Evolutionary conservation across 2,888 invertebrate species (phyloP), one percentile per base, ranked within the genome.

Genomic region (Limenitis camilla): DNA sequence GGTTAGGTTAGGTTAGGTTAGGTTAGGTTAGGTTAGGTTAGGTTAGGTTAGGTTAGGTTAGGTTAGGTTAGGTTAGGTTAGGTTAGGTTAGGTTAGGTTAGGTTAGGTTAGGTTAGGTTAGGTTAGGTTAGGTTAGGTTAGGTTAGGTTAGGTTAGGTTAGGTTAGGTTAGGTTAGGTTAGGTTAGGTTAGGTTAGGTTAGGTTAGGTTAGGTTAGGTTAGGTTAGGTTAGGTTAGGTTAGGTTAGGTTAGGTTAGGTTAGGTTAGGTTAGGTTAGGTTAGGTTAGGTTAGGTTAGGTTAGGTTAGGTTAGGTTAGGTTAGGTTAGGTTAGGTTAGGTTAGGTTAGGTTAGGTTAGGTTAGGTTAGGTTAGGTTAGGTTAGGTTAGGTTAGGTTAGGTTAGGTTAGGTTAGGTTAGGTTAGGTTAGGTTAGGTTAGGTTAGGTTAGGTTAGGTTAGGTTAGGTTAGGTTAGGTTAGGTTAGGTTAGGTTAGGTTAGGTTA

Each of bases 401-500:
- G 40, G 40, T 40, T 40, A 40, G 40, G 40, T 40, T 40, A 40
- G 40, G 40, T 40, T 40, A 40, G 40, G 40, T 40, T 40, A 40
- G 40, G 40, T 40, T 40, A 40, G 40, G 40, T 40, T 40, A 40
- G 40, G 40, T 40, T 40, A 40, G 40, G 40, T 40, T 40, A 40
- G 40, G 38, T 38, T 38, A 38, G 38, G 38, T 38, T 38, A 32
- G 38, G 40, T 40, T 40, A 40, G 40, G 40, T 40, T 40, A 40
- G 40, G 40, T 40, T 40, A 40, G 40, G 40, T 40, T 40, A 40
- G 40, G 40, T 40, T 40, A 40, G 40, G 40, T 40, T 40, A 40
- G 40, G 40, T 40, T 40, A 40, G 40, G 40, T 40, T 40, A 40
- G 40, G 41, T 41, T 41, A 41, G 41, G 41, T 41, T 41, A 41